Conservation (phyloP, 2,797 vertebrate genomes). For the Pantherophis vulpinus region DNA sequence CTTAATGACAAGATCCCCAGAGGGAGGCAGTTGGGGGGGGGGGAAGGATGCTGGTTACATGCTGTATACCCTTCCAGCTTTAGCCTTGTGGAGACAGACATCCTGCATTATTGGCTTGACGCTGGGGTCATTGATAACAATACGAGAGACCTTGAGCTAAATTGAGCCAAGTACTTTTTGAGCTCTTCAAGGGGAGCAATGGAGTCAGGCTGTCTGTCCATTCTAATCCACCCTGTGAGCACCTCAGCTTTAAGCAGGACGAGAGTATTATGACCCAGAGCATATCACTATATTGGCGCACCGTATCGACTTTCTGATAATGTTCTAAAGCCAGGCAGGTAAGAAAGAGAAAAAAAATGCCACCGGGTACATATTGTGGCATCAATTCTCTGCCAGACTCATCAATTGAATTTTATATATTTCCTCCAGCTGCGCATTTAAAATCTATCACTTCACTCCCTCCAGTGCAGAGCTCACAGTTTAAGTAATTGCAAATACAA, state of each 20-base stretch:
- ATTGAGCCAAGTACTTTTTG: constrained; percentile 64
- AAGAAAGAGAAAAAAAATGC: constrained; percentile 74
- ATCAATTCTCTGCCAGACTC: constrained; percentile 80
- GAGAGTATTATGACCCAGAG: constrained; percentile 65
- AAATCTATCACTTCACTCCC: constrained; percentile 76
- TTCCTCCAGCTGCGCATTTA: constrained; percentile 75
- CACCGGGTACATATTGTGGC: constrained; percentile 77
- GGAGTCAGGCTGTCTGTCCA: constrained; percentile 85
- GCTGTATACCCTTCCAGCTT: constrained; percentile 46
- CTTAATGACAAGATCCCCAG: constrained; percentile 59
- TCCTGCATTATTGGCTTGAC: constrained; percentile 69
- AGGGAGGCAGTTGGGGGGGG: constrained; percentile 58
- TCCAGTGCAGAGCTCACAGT: constrained; percentile 60
- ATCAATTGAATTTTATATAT: constrained; percentile 82
- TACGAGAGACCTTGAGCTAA: constrained; percentile 58
- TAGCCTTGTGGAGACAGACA: constrained; percentile 65
- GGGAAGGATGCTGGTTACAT: constrained; percentile 54
- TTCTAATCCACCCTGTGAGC: constrained; percentile 62
- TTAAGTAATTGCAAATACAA: constrained; percentile 74
- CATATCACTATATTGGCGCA: constrained; percentile 74
- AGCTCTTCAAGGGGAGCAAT: constrained; percentile 50
- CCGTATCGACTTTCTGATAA: constrained; percentile 83
- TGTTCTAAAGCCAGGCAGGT: constrained; percentile 74
- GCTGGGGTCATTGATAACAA: constrained; percentile 73
- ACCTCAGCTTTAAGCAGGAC: constrained; percentile 71